These are phyloP conservation scores for Crypturellus undulatus DNA, from an alignment of 2,113 vertebrate species.

Conservation along the genomic window DNA sequence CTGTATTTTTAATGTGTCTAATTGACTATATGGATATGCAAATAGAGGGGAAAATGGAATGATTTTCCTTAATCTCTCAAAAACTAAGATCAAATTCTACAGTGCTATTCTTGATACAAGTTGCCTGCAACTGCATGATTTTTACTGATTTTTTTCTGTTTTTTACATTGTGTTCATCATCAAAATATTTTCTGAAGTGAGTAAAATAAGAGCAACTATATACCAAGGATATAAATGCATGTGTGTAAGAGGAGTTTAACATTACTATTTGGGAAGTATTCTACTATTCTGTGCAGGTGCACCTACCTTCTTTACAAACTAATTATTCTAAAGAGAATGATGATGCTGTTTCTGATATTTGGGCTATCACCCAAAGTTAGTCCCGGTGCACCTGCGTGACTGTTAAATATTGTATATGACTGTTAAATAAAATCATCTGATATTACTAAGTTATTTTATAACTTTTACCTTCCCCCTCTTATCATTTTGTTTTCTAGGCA, in stretches of 20 bases:
- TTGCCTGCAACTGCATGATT: background rate
- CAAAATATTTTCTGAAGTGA: background rate
- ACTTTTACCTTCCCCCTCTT: background rate
- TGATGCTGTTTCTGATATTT: background rate
- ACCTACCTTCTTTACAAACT: background rate
- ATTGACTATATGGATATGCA: background rate
- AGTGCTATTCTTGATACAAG: background rate
- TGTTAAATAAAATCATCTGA: background rate
- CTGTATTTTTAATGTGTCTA: background rate
- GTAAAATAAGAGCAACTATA: background rate
- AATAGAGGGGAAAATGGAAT: background rate
- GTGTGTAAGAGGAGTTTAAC: background rate
- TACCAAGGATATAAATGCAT: background rate
- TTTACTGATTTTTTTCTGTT: background rate
- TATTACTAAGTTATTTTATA: background rate
- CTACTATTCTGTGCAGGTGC: background rate
- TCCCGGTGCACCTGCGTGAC: background rate
- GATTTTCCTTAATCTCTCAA: background rate
- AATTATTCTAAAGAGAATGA: background rate
- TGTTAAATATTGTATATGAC: too few relatives aligned
- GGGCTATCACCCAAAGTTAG: background rate
- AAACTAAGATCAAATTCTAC: background rate
- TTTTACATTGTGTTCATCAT: background rate
- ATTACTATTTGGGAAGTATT: background rate
- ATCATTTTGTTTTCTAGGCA: background rate